phyloP scores from a whole-genome alignment of 2,113 vertebrate genomes.

The Ifrita kowaldi region DNA sequence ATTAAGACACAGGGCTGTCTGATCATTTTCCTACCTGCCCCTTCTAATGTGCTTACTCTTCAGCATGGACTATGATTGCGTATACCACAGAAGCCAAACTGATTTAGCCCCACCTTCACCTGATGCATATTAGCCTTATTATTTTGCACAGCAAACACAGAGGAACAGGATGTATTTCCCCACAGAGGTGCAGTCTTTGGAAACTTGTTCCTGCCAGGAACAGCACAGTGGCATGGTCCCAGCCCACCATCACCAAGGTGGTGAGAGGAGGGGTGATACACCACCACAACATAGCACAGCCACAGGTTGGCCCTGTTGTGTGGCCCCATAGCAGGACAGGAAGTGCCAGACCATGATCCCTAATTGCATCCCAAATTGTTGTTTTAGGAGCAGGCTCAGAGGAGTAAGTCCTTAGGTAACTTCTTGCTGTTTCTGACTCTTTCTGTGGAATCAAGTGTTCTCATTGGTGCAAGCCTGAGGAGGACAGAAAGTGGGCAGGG shows the following conservation, averaged over 20 bases:
- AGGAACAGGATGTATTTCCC: not conserved
- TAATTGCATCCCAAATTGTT: not conserved
- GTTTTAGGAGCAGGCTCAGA: not conserved
- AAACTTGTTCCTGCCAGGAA: not conserved
- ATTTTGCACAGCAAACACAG: not conserved
- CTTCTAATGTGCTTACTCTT: not conserved
- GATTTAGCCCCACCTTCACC: not conserved
- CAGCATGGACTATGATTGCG: not conserved
- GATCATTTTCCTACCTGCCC: not conserved
- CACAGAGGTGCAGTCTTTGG: rapidly evolving
- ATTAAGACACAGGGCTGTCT: not conserved
- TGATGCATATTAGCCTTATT: not conserved
- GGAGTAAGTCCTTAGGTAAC: not conserved
- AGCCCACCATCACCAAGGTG: not conserved
- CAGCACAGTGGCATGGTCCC: not conserved
- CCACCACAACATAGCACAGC: not conserved
- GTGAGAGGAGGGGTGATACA: rapidly evolving
- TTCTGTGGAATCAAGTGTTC: not conserved
- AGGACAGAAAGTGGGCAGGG: not conserved
- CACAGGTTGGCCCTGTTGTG: rapidly evolving
- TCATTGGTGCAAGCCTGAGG: not conserved
- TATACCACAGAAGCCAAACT: not conserved
- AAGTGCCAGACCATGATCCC: rapidly evolving
- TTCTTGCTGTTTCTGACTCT: not conserved
- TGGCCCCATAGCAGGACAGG: not conserved